Evolutionary conservation across 2,888 invertebrate genomes (phyloP), one percentile per base, ranked within the genome.

Genomic region (Candidula unifasciata): DNA sequence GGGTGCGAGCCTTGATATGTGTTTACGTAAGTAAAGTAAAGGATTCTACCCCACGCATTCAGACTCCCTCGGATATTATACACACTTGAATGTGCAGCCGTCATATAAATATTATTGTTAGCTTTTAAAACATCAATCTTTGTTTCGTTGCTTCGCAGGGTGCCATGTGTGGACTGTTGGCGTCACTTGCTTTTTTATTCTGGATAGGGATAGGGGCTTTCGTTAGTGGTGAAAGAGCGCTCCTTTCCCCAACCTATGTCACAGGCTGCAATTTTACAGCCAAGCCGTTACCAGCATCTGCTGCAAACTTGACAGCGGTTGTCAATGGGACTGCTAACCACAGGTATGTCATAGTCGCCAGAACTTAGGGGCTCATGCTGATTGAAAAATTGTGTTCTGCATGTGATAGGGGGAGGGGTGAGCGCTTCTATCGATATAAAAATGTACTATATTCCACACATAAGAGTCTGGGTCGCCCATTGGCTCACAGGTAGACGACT

Each of bases 161-260:
- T 2, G 88, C 88, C 0, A 27, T 87, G 33, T 60, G 33, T 33
- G 88, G 88, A 0, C 37, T 77, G 24, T 16, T 87, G 30, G 83
- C 76, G 5, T 85, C 87, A 8, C 80, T 87, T 30, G 83, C 54
- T n/a, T 74, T 88, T n/a, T 78, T 86, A 79, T 66, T 83, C 18
- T 88, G 88, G 88, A 80, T 88, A 24, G 87, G 87, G 16, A 76
- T 88, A 57, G 87, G 86, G 10, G 85, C 87, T 54, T 87, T 86
- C 78, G 85, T 83, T 33, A 79, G 87, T 77, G 80, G 85, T n/a
- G 35, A 86, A 35, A 81, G 37, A 10, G 84, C 85, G 2, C 79
- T 83, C 8, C 30, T 16, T 0, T 79, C 86, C 10, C 78, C 85
- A 24, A 77, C 83, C 52, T 64, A 33, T n/a, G 83, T 83, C 6